Evolutionary conservation across 2,113 vertebrate species (phyloP).

Genomic region (Hystrix cristata): DNA sequence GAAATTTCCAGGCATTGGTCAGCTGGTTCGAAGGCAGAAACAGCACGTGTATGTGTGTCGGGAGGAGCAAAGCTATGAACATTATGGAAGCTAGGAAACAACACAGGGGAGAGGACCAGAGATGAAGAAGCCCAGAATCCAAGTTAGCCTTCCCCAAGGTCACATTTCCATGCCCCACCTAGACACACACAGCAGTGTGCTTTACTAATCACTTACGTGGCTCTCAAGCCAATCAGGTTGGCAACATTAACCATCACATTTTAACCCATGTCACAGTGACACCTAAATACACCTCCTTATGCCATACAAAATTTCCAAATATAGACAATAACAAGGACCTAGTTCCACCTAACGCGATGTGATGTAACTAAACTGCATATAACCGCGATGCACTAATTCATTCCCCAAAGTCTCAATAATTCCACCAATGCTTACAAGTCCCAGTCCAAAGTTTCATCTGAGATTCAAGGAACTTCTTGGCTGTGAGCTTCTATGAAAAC

Average conservation of each 20-base stretch:
- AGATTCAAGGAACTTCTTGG: neutral
- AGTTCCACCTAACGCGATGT: neutral
- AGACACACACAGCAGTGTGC: no score
- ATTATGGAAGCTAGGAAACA: neutral
- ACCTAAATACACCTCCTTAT: neutral
- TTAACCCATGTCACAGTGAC: neutral
- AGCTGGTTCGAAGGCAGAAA: neutral
- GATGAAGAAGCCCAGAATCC: neutral
- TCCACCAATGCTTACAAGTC: neutral
- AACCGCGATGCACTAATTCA: neutral
- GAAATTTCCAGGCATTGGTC: neutral
- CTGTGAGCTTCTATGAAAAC: neutral
- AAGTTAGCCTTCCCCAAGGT: neutral
- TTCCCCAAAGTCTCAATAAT: neutral
- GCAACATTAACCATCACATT: neutral
- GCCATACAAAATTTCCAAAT: neutral
- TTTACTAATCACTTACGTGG: neutral
- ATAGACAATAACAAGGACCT: neutral
- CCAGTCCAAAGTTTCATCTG: neutral
- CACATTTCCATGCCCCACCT: neutral
- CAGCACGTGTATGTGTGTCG: neutral
- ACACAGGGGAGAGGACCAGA: neutral
- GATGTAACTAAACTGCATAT: neutral
- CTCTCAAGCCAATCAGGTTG: neutral
- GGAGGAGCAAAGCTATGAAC: neutral